phyloP scores from a whole-genome alignment of 2,113 vertebrate genomes.

The Oophaga pumilio region DNA sequence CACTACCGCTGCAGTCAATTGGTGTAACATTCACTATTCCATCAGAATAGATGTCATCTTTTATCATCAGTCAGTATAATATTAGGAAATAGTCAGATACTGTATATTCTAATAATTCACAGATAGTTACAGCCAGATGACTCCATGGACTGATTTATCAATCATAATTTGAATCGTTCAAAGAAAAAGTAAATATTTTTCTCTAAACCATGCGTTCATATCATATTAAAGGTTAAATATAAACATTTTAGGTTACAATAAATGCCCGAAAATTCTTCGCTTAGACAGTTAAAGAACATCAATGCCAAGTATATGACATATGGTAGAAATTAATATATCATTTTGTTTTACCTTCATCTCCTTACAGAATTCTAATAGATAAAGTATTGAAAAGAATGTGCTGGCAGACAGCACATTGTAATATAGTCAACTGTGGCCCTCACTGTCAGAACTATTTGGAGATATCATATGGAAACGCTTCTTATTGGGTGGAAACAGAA shows the following conservation, averaged over 20 bases:
- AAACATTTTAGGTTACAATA: neutral
- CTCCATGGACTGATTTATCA: neutral
- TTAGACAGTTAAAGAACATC: slow-evolving; percentile 20
- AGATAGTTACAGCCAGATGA: neutral
- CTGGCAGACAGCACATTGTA: slow-evolving; percentile 33
- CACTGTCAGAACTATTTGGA: slow-evolving; percentile 44
- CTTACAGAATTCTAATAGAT: slow-evolving; percentile 42
- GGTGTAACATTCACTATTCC: too few species aligned
- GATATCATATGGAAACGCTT: slow-evolving; percentile 49
- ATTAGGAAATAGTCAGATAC: neutral
- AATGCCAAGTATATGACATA: slow-evolving; percentile 29
- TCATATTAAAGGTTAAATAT: slow-evolving; percentile 1
- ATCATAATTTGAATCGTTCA: neutral
- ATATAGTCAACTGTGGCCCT: slow-evolving; percentile 44
- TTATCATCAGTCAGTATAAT: too few species aligned
- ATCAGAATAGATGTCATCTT: too few species aligned
- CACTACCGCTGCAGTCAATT: too few species aligned
- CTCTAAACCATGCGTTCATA: neutral
- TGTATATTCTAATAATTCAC: neutral
- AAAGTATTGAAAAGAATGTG: slow-evolving; percentile 48
- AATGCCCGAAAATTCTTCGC: neutral
- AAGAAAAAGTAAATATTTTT: neutral
- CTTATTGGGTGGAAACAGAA: slow-evolving; percentile 45
- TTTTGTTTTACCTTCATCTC: slow-evolving; percentile 34
- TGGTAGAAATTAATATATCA: slow-evolving; percentile 44